These are phyloP conservation scores for Pelochelys cantorii DNA, from an alignment of 2,797 vertebrate genomes.

Conservation along the genomic window DNA sequence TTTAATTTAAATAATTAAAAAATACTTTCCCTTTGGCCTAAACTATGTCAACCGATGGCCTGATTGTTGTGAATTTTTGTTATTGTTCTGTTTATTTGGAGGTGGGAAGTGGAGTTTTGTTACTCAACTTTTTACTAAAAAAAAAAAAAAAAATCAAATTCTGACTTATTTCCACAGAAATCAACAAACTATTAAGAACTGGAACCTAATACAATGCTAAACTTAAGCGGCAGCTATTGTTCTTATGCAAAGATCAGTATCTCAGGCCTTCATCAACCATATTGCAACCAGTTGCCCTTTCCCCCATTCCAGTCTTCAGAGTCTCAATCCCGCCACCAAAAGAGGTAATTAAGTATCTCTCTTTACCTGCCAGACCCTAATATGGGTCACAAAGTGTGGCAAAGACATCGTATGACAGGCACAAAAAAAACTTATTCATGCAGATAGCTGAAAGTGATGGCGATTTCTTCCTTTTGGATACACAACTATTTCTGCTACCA, in stretches of 20 bases:
- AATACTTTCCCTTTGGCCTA: constrained; percentile 15
- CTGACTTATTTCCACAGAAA: not conserved
- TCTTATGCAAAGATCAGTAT: not conserved
- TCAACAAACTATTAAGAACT: not conserved
- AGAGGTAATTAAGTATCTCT: not conserved
- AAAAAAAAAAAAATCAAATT: not conserved
- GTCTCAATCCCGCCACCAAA: not conserved
- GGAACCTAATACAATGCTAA: rapidly evolving
- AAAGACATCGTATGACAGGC: not conserved
- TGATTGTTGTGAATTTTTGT: not conserved
- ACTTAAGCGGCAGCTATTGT: not conserved
- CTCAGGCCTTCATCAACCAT: not conserved
- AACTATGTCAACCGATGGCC: constrained; percentile 5
- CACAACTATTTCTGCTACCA: constrained; percentile 66
- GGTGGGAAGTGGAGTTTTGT: not conserved
- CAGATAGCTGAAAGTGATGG: constrained; percentile 33
- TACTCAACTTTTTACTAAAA: not conserved
- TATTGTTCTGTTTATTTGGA: constrained; percentile 7
- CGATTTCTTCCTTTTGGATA: constrained; percentile 69
- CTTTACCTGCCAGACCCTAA: not conserved
- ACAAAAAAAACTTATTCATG: not conserved
- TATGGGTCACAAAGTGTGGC: not conserved
- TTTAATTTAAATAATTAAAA: constrained; percentile 55
- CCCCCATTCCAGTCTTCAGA: constrained; percentile 32
- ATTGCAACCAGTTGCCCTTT: constrained; percentile 28